phyloP scores from a whole-genome alignment of 2,888 invertebrate genomes.

The Azorinus chamasolen region DNA sequence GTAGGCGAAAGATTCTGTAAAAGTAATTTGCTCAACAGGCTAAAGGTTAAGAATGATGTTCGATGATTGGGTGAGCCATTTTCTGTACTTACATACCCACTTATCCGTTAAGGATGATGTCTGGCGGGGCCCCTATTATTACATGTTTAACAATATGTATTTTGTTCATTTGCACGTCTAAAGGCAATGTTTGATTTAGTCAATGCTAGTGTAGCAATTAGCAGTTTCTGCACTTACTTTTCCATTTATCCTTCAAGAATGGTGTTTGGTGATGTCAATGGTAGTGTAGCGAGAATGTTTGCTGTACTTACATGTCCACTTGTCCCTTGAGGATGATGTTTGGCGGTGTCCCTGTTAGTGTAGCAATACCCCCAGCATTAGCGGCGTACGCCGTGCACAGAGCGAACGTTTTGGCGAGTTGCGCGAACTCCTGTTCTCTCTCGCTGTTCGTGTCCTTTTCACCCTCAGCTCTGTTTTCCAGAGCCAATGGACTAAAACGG shows the following conservation, averaged over 20 bases:
- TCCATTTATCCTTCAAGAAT: no score
- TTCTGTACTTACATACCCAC: constrained; percentile 79
- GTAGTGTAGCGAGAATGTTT: no score
- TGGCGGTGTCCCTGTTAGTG: constrained; percentile 86
- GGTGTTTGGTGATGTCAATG: no score
- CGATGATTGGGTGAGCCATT: no score
- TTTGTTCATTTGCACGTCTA: no score
- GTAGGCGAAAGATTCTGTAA: no score
- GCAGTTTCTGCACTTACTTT: no score
- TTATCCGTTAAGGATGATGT: constrained; percentile 85
- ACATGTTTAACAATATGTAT: no score
- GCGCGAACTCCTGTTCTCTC: constrained; percentile 62
- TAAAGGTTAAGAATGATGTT: no score
- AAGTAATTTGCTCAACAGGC: no score
- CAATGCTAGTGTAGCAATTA: no score
- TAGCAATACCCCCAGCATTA: constrained; percentile 86
- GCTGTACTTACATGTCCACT: constrained; percentile 79
- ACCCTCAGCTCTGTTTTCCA: constrained; percentile 30
- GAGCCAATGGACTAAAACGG: constrained; percentile 23
- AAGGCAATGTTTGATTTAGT: no score
- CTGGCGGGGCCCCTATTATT: constrained; percentile 86
- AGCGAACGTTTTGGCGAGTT: constrained; percentile 52
- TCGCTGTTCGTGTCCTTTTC: constrained; percentile 47
- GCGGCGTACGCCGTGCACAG: constrained; percentile 84
- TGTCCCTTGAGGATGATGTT: constrained; percentile 86